A percentile compares a stretch with the other conserved stretches of the same genome.
phyloP scores from a whole-genome alignment of 2,113 vertebrate genomes.

The Hemiscyllium ocellatum region DNA sequence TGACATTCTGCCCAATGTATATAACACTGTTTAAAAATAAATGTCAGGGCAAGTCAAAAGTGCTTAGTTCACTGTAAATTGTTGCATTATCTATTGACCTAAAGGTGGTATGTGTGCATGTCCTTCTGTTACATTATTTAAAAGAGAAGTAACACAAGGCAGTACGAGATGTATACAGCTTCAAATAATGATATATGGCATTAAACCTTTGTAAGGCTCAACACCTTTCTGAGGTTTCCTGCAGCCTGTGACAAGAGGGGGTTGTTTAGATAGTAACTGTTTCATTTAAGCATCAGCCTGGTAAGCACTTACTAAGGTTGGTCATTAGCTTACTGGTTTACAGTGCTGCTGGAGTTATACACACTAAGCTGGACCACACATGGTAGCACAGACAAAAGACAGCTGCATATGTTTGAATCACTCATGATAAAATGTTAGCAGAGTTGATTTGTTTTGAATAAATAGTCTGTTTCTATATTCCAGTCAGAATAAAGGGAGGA shows the following conservation, averaged over 20 bases:
- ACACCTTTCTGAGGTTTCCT: neutral
- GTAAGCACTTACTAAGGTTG: neutral
- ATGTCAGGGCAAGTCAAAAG: neutral
- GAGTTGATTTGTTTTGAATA: neutral
- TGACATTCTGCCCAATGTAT: neutral
- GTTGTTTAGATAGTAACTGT: conserved; percentile 25
- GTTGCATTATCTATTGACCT: neutral
- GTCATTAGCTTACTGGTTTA: neutral
- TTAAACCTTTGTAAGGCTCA: neutral
- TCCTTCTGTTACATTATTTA: neutral
- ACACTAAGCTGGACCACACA: neutral
- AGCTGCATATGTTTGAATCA: neutral
- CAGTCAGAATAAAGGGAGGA: neutral
- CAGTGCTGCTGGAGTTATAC: neutral
- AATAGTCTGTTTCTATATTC: neutral
- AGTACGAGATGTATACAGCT: neutral
- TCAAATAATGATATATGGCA: neutral
- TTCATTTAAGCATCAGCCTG: neutral
- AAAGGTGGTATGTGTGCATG: neutral
- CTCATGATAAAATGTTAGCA: neutral
- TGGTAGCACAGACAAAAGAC: neutral
- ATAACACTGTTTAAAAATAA: neutral
- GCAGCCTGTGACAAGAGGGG: neutral
- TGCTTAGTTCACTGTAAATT: neutral
- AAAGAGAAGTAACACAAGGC: neutral